Evolutionary conservation across 2,797 vertebrate genomes (phyloP).

Genomic region (Tiaroga cobitis): DNA sequence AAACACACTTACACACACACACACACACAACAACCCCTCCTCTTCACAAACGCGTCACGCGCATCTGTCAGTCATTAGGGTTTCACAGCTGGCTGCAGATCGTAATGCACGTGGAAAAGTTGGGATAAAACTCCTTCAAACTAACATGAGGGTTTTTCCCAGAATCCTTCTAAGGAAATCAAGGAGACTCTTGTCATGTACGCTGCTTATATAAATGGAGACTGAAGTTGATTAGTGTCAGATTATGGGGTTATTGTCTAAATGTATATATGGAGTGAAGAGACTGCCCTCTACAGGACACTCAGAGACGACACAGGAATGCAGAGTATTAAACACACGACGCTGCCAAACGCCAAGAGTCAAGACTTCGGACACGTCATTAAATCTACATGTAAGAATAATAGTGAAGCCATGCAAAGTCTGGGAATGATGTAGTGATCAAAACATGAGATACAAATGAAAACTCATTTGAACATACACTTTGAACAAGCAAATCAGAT

Average conservation of each 20-base stretch:
- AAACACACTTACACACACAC: constrained; percentile 27
- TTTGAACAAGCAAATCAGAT: no score
- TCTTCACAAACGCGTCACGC: not conserved
- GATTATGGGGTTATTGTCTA: not conserved
- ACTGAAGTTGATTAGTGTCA: not conserved
- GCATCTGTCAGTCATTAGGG: constrained; percentile 2
- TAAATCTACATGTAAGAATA: not conserved
- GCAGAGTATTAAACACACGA: not conserved
- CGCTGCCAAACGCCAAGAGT: not conserved
- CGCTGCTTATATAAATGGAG: not conserved
- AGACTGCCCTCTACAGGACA: constrained; percentile 15
- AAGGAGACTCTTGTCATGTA: not conserved
- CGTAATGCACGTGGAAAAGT: constrained; percentile 20
- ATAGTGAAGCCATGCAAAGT: not conserved
- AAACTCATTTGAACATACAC: not conserved
- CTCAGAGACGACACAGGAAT: not conserved
- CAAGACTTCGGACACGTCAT: not conserved
- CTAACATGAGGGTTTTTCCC: not conserved
- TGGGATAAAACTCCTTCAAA: constrained; percentile 17
- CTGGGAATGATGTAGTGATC: not conserved
- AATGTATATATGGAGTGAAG: not conserved
- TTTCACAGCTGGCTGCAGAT: not conserved
- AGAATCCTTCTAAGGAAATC: constrained; percentile 1
- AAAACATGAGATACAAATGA: no score
- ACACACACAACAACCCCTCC: not conserved